Evolutionary conservation across 2,113 vertebrate species (phyloP).

Genomic region (Rostratula benghalensis): DNA sequence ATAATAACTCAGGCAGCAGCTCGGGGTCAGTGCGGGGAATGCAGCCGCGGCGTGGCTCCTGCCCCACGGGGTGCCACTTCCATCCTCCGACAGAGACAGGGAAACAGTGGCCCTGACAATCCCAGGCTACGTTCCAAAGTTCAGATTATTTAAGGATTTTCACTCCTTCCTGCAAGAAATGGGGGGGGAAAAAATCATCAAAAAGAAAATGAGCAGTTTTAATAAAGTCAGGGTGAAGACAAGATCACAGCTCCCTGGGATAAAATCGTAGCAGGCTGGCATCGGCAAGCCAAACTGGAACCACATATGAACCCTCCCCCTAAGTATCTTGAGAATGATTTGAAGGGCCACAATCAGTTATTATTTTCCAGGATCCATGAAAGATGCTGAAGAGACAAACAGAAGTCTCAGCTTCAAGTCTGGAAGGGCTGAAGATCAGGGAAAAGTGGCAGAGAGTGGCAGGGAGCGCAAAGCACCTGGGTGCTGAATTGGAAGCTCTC

Average conservation of each 20-base stretch:
- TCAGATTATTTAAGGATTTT: neutral
- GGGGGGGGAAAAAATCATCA: neutral
- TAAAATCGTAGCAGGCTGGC: neutral
- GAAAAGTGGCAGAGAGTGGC: neutral
- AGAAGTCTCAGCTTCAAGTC: neutral
- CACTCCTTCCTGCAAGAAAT: neutral
- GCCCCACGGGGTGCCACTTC: neutral
- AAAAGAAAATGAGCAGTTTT: neutral
- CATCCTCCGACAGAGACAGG: neutral
- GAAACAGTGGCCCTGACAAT: neutral
- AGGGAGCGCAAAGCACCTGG: neutral
- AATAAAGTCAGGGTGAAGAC: neutral
- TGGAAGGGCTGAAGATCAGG: neutral
- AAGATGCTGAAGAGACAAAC: neutral
- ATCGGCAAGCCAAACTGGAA: neutral
- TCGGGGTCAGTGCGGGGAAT: accelerated
- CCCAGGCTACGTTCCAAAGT: neutral
- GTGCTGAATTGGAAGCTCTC: neutral
- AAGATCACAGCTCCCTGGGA: neutral
- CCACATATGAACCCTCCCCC: neutral
- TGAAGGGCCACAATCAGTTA: accelerated
- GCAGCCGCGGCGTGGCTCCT: accelerated
- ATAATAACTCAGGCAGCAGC: neutral
- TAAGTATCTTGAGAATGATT: no score
- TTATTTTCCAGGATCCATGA: neutral